Evolutionary conservation across 1,140 invertebrate species (phyloP).

Genomic region (Coptotermes formosanus): DNA sequence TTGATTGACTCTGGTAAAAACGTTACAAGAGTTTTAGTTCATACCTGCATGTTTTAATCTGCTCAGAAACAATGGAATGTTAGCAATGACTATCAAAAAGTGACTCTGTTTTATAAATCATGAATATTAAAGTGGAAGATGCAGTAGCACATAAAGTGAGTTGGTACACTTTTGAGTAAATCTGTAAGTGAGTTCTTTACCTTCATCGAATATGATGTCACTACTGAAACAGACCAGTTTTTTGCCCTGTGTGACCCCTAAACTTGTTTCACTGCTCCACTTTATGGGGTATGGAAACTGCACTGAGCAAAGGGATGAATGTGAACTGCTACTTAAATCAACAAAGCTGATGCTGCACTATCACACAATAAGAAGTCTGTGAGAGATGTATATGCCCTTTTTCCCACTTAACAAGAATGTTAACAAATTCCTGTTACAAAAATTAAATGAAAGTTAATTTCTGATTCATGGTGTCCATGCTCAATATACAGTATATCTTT

Average conservation of each 20-base stretch:
- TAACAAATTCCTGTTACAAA: neutral
- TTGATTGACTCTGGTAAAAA: neutral
- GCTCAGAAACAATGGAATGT: neutral
- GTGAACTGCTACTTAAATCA: neutral
- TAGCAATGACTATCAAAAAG: neutral
- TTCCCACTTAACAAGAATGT: neutral
- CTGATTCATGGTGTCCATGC: neutral
- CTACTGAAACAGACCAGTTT: neutral
- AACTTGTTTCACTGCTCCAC: neutral
- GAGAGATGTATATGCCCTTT: neutral
- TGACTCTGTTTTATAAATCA: neutral
- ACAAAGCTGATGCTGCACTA: neutral
- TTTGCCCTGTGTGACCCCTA: neutral
- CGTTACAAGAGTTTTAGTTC: neutral
- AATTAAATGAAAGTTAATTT: neutral
- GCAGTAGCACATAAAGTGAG: too few relatives aligned
- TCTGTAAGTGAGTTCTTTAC: neutral
- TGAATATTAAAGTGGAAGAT: neutral
- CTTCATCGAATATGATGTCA: neutral
- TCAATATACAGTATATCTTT: neutral
- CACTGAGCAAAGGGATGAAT: neutral
- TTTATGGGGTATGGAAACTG: neutral
- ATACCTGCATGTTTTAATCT: neutral
- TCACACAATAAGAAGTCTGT: neutral
- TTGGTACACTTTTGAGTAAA: neutral